Conservation (phyloP, 2,797 vertebrate genomes). For the Miichthys miiuy region DNA sequence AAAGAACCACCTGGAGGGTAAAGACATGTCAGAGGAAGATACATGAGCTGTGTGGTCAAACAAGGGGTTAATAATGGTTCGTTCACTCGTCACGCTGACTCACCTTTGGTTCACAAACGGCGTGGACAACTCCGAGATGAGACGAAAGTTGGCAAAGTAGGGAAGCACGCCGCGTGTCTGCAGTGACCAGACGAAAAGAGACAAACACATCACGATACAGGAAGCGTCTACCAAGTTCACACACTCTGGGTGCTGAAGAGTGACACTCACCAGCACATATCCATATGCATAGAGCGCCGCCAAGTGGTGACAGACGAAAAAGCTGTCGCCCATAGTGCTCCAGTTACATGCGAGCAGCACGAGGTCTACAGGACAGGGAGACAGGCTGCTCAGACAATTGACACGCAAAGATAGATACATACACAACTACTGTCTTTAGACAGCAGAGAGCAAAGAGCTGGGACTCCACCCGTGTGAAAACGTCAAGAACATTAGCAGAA, state of each 20-base stretch:
- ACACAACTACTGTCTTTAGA: neutral
- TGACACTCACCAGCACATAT: slow-evolving; percentile 88
- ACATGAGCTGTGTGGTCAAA: neutral
- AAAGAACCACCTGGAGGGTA: slow-evolving; percentile 85
- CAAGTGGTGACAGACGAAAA: slow-evolving; percentile 90
- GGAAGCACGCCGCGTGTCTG: slow-evolving; percentile 87
- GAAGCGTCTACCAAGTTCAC: neutral
- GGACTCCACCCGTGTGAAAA: neutral
- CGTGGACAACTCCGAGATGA: slow-evolving; percentile 89
- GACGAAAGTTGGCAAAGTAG: slow-evolving; percentile 90
- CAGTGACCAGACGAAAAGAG: slow-evolving; percentile 5
- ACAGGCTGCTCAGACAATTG: slow-evolving; percentile 12
- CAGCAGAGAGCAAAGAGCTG: neutral
- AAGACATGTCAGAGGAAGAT: slow-evolving; percentile 6
- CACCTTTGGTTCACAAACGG: slow-evolving; percentile 90
- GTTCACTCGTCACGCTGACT: slow-evolving; percentile 12
- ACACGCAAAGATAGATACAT: neutral
- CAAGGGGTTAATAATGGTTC: neutral
- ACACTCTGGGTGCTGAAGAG: neutral
- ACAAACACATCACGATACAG: neutral
- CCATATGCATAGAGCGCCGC: slow-evolving; percentile 91
- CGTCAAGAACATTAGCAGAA: neutral
- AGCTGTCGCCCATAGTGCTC: slow-evolving; percentile 88
- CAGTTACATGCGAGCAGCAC: slow-evolving; percentile 87
- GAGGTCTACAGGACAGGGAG: slow-evolving; percentile 77